Evolutionary conservation across 1,140 invertebrate species (phyloP), one percentile per base, ranked within the genome.

Genomic region (Hyphantria cunea): DNA sequence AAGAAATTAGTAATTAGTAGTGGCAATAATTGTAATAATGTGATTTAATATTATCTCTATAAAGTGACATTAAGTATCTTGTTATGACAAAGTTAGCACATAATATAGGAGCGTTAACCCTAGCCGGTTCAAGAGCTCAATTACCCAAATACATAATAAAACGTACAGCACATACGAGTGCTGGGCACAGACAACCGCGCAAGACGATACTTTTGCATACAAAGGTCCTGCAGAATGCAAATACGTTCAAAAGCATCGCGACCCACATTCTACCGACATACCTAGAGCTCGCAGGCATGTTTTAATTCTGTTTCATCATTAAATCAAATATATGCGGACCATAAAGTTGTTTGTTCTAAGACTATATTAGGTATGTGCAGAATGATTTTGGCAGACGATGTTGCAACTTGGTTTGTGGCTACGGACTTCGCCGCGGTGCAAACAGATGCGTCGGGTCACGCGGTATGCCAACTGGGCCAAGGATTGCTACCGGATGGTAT

Each of bases 401-500:
- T 65, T 53, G 67, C 64, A 64, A 62, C 44, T 53, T 58, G 63
- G 51, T 51, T 62, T 52, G 60, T 55, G 53, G 61, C 55, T 64
- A 45, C 61, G 56, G 14, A 14, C 58, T 56, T 11, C 66, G 54
- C 12, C 60, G 42, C 58, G 70, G 52, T 64, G 64, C 74, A 42
- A 65, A 60, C 63, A 71, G 74, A 80, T 76, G 72, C 68, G 66
- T 73, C 69, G 70, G n/a, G 77, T 82, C 76, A 81, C 78, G 76
- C 72, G 69, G 52, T n/a, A 63, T 54, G 53, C 60, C 48, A 86
- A 74, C 64, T 82, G 68, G 78, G 78, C 72, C 82, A 85, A 82
- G 78, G 78, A 84, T 75, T 39, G 37, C 42, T 52, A 70, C 69
- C 76, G 78, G 72, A 79, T 78, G 66, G 63, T 51, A 66, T 70